These are phyloP conservation scores for Oithona nana DNA, from an alignment of 2,888 invertebrate species.

Conservation along the genomic window DNA sequence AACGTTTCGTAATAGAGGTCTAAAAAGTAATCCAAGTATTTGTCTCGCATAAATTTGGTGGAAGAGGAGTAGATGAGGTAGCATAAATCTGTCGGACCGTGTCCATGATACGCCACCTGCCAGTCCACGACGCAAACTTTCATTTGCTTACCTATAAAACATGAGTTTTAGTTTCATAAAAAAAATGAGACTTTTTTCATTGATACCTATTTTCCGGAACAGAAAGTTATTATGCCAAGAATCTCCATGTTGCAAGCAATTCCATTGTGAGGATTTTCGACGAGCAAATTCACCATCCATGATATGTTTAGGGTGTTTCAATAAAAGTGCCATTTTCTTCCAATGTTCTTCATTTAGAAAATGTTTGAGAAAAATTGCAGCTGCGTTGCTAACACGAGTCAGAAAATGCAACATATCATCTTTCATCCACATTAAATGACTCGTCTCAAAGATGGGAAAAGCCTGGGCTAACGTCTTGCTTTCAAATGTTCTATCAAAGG, in stretches of 20 bases:
- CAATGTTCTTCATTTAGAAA: neutral
- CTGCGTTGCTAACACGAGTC: neutral
- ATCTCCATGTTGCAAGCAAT: conserved; percentile 14
- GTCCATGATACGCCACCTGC: neutral
- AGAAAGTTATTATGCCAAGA: conserved; percentile 15
- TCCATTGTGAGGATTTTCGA: neutral
- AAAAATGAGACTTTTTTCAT: no score
- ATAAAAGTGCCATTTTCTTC: neutral
- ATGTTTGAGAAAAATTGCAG: neutral
- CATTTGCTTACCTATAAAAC: no score
- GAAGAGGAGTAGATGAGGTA: neutral
- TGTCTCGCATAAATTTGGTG: neutral
- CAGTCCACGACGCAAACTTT: no score
- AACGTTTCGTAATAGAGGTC: neutral
- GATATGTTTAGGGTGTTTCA: neutral
- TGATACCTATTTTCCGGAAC: neutral
- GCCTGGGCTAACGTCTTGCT: neutral
- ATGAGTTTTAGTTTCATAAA: no score
- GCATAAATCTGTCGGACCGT: neutral
- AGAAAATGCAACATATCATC: neutral
- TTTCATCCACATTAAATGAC: neutral
- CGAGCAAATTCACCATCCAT: neutral
- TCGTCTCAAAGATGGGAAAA: neutral
- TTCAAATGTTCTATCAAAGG: neutral
- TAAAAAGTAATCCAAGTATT: neutral